Evolutionary conservation across 2,797 vertebrate species (phyloP).

Genomic region (Lindbergichthys nudifrons): DNA sequence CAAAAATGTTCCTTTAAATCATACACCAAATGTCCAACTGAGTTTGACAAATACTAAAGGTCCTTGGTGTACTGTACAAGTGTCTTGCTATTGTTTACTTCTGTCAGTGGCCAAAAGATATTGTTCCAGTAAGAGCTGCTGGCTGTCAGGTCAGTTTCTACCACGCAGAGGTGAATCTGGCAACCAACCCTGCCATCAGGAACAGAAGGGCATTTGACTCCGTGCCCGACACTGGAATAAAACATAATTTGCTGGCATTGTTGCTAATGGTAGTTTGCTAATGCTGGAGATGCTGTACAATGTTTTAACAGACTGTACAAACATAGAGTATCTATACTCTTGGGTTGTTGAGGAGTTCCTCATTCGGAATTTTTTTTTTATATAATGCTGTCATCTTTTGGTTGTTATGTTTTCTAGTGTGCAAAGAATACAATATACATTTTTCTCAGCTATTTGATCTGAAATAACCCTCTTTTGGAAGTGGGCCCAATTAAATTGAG

Average conservation of each 20-base stretch:
- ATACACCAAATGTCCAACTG: neutral
- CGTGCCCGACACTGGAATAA: neutral
- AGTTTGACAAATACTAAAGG: neutral
- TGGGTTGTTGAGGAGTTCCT: neutral
- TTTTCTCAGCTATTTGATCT: constrained; percentile 16
- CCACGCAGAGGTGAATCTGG: neutral
- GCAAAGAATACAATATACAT: neutral
- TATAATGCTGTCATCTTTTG: neutral
- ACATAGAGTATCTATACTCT: neutral
- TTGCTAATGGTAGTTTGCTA: neutral
- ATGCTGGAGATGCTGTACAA: neutral
- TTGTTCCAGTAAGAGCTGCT: constrained; percentile 15
- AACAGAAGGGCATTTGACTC: neutral
- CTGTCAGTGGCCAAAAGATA: constrained; percentile 2
- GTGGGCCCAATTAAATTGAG: constrained; percentile 12
- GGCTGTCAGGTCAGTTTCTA: too few relatives aligned
- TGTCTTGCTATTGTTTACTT: constrained; percentile 23
- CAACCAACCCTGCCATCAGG: constrained; percentile 1
- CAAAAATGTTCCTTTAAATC: neutral
- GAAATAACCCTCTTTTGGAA: constrained; percentile 1
- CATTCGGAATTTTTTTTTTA: neutral
- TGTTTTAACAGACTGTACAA: neutral
- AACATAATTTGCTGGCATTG: neutral
- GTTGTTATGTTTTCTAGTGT: neutral
- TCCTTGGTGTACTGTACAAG: neutral